Evolutionary conservation across 64 coral and sea anemone species (phyloP), one percentile per base, ranked within the genome.

Genomic region (Anthopleura sola): DNA sequence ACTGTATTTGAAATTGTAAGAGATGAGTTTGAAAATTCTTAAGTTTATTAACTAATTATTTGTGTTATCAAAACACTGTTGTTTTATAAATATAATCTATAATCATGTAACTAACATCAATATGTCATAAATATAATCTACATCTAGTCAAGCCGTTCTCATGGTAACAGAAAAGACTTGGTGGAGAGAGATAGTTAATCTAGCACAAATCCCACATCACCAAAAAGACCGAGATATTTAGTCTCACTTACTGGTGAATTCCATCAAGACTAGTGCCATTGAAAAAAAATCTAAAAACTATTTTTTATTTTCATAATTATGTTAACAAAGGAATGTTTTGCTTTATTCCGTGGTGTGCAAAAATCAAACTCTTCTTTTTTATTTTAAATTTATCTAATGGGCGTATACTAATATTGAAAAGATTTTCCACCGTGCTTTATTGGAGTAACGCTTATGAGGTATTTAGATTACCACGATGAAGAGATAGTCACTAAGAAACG

Each of bases 161-260:
- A 83, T 83, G 55, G 51, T 31, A 60, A 56, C 82, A 20, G 39
- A 83, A 39, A 83, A 57, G 49, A 83, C 82, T 83, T 83, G 82
- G 82, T 83, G 82, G 82, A 83, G 82, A 83, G 82, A 83, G 82
- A 83, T 83, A 26, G 76, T 83, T 83, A 60, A 49, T 83, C 46
- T 83, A 56, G 82, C 82, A 83, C 82, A 53, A 8, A 17, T 83
- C 82, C 29, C 58, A 7, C 28, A 31, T 56, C 76, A 83, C 82
- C 82, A 83, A 29, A 14, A 60, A 36, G 3, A 34, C n/a, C n/a
- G 80, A 83, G 80, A 56, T 49, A 21, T 31, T 83, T 83, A 57
- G 49, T 23, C 82, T 37, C 55, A 46, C 6, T 60, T 18, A 39
- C 9, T 57, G 51, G 28, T 83, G 44, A 79, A 79, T 26, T 31